phyloP scores from a whole-genome alignment of 2,888 invertebrate genomes.

The Drosophila pseudotalamancana region DNA sequence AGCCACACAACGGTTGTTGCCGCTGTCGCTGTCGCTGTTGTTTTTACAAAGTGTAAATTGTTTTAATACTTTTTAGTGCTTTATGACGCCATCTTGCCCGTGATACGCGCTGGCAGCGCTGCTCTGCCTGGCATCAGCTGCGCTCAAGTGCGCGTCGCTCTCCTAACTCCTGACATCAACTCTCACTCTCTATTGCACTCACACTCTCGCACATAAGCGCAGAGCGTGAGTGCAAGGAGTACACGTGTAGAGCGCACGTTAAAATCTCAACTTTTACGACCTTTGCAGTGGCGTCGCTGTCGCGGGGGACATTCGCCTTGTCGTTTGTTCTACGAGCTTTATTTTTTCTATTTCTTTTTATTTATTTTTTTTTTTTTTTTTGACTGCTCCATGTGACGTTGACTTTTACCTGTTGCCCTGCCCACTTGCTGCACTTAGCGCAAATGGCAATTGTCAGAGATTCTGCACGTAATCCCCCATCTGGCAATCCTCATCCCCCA shows the following conservation, averaged over 20 bases:
- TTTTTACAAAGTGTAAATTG: constrained; percentile 83
- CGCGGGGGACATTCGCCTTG: constrained; percentile 26
- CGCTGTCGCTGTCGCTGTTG: constrained; percentile 36
- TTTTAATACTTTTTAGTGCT: constrained; percentile 82
- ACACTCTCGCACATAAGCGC: not conserved
- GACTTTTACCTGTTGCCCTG: constrained; percentile 67
- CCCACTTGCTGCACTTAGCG: constrained; percentile 37
- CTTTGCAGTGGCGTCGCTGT: constrained; percentile 45
- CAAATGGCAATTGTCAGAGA: constrained; percentile 64
- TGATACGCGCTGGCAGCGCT: constrained; percentile 21
- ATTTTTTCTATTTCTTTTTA: constrained; percentile 35
- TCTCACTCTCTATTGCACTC: constrained; percentile 10
- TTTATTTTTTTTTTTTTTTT: constrained; percentile 17
- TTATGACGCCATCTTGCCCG: constrained; percentile 72
- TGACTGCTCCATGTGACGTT: constrained; percentile 32
- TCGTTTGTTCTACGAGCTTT: constrained; percentile 37
- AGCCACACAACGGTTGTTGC: constrained; percentile 64
- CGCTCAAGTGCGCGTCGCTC: constrained; percentile 47
- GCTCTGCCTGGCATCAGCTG: constrained; percentile 64
- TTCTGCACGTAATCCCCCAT: constrained; percentile 46
- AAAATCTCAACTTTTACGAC: constrained; percentile 82
- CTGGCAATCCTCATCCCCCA: not conserved
- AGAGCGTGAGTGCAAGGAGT: constrained; percentile 6
- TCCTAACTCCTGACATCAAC: constrained; percentile 24
- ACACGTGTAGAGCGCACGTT: constrained; percentile 81